phyloP scores from a whole-genome alignment of 1,140 invertebrate species.

The Anadara kagoshimensis region DNA sequence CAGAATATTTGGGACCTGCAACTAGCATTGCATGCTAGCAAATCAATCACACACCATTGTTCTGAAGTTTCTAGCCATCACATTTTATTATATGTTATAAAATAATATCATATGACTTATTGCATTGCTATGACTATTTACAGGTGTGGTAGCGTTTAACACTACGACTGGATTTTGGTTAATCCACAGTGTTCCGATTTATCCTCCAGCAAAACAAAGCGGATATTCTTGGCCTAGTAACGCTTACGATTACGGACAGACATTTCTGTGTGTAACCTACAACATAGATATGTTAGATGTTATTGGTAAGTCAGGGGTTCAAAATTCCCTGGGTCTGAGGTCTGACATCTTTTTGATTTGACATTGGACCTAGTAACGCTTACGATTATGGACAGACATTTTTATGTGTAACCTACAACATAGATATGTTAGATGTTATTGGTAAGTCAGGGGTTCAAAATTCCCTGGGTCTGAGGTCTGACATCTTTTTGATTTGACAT shows the following conservation, averaged over 20 bases:
- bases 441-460: not conserved
- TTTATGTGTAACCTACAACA: slow-evolving; percentile 78
- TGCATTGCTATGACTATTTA: slow-evolving; percentile 26
- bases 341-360: not conserved
- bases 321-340: not conserved
- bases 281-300: not conserved
- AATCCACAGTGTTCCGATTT: slow-evolving; percentile 92
- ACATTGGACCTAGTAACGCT: slow-evolving; percentile 81
- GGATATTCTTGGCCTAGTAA: slow-evolving; percentile 84
- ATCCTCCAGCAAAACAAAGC: slow-evolving; percentile 78
- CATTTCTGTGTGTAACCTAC: slow-evolving; percentile 81
- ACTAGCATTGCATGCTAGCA: no score
- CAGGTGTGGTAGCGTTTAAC: slow-evolving; percentile 83
- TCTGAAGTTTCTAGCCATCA: no score
- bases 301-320: not conserved
- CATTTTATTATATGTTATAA: no score
- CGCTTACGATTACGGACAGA: slow-evolving; percentile 87
- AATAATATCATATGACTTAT: no score
- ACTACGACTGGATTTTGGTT: slow-evolving; percentile 87
- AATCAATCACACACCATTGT: no score
- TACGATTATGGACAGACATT: slow-evolving; percentile 88
- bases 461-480: not conserved
- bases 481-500: not conserved
- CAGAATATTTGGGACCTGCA: no score
- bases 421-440: not conserved